Evolutionary conservation across 2,113 vertebrate species (phyloP), one percentile per base, ranked within the genome.

Genomic region (Columba janthina): DNA sequence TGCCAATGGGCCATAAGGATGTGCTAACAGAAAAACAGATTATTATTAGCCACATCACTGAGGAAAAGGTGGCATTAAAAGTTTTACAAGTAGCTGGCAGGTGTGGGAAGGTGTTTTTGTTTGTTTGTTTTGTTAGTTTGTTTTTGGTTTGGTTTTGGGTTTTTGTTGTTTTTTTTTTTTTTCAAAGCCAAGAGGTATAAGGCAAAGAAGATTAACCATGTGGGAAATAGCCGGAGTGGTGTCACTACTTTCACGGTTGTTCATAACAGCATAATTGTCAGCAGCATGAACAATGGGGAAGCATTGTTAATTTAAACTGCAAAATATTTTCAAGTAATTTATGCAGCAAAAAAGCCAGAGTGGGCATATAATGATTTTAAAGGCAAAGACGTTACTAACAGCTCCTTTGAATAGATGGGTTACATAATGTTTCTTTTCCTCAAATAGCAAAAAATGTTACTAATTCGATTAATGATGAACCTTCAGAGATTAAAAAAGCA

Each of bases 391-490:
- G 10, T 19, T 93, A 72, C 62, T 42, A 94, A 85, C 9, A 71
- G 70, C 89, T 93, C 76, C 61, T 65, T 56, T 64, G 53, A 94
- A 85, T 19, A 20, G 54, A 69, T 29, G 46, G n/a, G 65, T 69
- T 85, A 13, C 13, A 38, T 72, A 70, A 31, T 67, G 34, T 51
- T 94, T 69, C 64, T 61, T 94, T 92, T 51, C 48, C 29, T 71
- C 76, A 71, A 75, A 89, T 58, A 86, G 64, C 10, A 96, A 93
- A 89, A 93, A 92, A 87, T 58, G 13, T 69, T 80, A 90, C 18
- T 86, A 86, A 97, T 96, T 93, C 96, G 87, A 96, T 97, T 96
- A 97, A 96, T 83, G 91, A 51, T 31, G 77, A 92, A 90, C 36
- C 18, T 67, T 91, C 88, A 89, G 81, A 92, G 90, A 73, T 60